Base-by-base conservation (phyloP, 1,140 invertebrate species). In the Nasonia vitripennis region DNA sequence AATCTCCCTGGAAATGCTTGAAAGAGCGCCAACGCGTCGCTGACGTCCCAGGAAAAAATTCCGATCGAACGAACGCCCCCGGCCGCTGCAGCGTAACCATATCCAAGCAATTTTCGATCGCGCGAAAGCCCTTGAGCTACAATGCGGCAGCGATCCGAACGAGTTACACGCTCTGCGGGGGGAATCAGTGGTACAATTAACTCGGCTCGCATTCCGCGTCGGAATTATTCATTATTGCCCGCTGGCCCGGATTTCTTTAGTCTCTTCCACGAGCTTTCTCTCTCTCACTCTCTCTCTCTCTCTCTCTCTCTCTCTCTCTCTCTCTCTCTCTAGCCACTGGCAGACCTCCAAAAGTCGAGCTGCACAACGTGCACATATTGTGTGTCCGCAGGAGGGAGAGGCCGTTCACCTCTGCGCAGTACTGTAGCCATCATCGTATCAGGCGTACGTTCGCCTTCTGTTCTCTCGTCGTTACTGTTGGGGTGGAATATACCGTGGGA, bases 201-300 rank as follows among this genome's bases (percentile, higher is more conserved):
- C 37, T 78, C 45, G 17, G 55, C 67, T 74, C 45, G 20, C 74
- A 23, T 83, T 73, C 73, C 1, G 20, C 81, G 4, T 73, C n/a
- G 31, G 74, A 48, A 83, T 83, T 67, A 75, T 77, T 83, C 81
- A 77, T 77, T 78, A 77, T 77, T 10, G 27, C 41, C 34, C 41
- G 55, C 55, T 62, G 55, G 17, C 17, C 55, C 55, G 20, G 20
- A 62, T 62, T 41, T 41, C 73, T 41, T 41, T 74, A 45, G 45
- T 71, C 27, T n/a, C 41, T 23, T 3, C 2, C 23, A n/a, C 27
- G 75, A 45, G 37, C 41, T 45, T 1, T 37, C 55, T 11, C 51
- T 34, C 20, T 20, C 31, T 41, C 67, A 23, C 41, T 73, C 45
- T n/a, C 67, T 41, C 6, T 23, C 17, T 48, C 51, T 70, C 41